phyloP scores from a whole-genome alignment of 2,113 vertebrate species.

The Chaetorhynchus papuensis region DNA sequence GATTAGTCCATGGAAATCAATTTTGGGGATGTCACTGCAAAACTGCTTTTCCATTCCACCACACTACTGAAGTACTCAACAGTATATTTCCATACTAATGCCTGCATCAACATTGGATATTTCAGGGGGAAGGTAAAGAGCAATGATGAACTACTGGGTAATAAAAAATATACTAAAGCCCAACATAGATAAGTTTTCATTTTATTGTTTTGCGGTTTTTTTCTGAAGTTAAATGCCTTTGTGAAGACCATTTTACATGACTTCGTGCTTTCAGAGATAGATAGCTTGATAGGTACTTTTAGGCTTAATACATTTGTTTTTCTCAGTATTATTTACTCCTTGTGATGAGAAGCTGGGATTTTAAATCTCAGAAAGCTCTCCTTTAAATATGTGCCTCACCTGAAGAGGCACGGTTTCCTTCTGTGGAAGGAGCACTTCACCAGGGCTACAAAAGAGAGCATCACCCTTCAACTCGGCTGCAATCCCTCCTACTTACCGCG shows the following conservation, averaged over 20 bases:
- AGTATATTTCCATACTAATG: neutral
- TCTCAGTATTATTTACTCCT: neutral
- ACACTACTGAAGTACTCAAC: neutral
- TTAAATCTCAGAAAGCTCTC: neutral
- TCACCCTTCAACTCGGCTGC: fast-evolving
- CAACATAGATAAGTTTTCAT: neutral
- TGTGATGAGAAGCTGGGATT: neutral
- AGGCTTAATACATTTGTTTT: neutral
- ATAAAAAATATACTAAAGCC: neutral
- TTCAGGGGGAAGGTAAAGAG: neutral
- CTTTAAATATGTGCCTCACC: neutral
- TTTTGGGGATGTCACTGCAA: neutral
- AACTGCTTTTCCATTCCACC: neutral
- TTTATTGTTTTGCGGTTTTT: neutral
- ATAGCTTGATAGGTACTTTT: fast-evolving
- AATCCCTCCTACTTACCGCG: neutral
- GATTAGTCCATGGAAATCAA: neutral
- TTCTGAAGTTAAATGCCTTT: neutral
- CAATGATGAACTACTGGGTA: neutral
- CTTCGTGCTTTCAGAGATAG: neutral
- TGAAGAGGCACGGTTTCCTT: neutral
- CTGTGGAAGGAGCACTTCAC: neutral
- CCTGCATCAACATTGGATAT: neutral
- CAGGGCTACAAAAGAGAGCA: fast-evolving
- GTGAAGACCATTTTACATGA: neutral